Evolutionary conservation across 2,888 invertebrate species (phyloP), one percentile per base, ranked within the genome.

Genomic region (Pammene fasciana): DNA sequence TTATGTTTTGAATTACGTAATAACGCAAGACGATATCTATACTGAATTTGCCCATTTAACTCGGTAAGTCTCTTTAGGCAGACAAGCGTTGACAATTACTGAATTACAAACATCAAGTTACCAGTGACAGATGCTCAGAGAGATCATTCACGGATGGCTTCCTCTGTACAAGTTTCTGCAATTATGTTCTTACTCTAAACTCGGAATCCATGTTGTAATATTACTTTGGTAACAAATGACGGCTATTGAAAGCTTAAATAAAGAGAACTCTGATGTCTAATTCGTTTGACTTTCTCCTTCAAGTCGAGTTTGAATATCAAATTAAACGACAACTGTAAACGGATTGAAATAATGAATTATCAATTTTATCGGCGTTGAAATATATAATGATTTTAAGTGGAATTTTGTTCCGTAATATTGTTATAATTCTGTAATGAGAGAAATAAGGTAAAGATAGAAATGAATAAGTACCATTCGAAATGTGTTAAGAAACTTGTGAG

Each of bases 131-230:
- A 54, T 65, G 68, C 46, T 60, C 59, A n/a, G 14, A 59, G 38
- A 45, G 43, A 65, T 65, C 38, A 54, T 46, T 64, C 52, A 65
- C n/a, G 70, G 65, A 26, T 54, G 54, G 48, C 46, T 70, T 60
- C 54, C 36, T 46, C 10, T 41, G 65, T 52, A 60, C 54, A 70
- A 65, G 54, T 65, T 65, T 70, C 50, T 54, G 60, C 59, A 65
- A 70, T 70, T 70, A 65, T 65, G 48, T 70, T 65, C 70, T 65
- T 60, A 65, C 52, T 64, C 45, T 61, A n/a, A 65, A 70, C 52
- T 65, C 45, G 0, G 13, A 26, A 67, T 54, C 16, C 52, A 46
- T 57, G 57, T 50, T 11, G 11, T 0, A 43, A 61, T 45, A 56
- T 68, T 48, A 68, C 38, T 64, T 62, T 55, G 45, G 38, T 54